These are phyloP conservation scores for Cecropterus lyciades DNA, from an alignment of 1,140 invertebrate genomes.

Conservation along the genomic window DNA sequence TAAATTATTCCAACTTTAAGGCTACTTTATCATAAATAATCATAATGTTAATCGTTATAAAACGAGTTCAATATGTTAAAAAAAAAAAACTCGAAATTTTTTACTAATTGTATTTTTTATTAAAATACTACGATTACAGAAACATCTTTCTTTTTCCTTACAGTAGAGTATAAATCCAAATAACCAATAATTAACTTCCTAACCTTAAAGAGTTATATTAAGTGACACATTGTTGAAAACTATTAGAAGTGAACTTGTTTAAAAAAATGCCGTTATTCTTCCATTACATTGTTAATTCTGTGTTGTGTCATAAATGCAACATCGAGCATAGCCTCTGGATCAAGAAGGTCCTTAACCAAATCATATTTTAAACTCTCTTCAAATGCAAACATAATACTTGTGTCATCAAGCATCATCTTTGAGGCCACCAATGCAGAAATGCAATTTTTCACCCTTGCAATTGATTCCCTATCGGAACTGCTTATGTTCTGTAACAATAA, in stretches of 20 bases:
- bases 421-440: constrained; percentile 93
- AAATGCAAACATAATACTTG: constrained; percentile 95
- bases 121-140: constrained; percentile 13
- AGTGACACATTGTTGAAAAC: background rate
- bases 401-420: constrained; percentile 96
- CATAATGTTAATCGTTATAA: constrained; percentile 6
- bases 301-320: constrained; percentile 89
- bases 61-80: constrained; percentile 5
- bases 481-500: constrained; percentile 87
- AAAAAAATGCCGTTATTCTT: constrained; percentile 48
- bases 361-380: constrained; percentile 95
- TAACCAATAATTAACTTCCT: background rate
- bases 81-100: constrained; percentile 24
- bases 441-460: constrained; percentile 95
- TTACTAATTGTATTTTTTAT: constrained; percentile 20
- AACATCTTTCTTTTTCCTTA: constrained; percentile 6
- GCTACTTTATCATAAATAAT: background rate
- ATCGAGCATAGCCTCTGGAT: constrained; percentile 93
- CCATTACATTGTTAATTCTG: constrained; percentile 79
- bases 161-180: background rate
- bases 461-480: constrained; percentile 90
- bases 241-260: too few species aligned
- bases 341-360: constrained; percentile 90
- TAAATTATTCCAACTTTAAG: too few species aligned
- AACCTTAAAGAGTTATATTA: too few species aligned